Conservation (phyloP, 2,113 vertebrate genomes). For the Anoura caudifer region DNA sequence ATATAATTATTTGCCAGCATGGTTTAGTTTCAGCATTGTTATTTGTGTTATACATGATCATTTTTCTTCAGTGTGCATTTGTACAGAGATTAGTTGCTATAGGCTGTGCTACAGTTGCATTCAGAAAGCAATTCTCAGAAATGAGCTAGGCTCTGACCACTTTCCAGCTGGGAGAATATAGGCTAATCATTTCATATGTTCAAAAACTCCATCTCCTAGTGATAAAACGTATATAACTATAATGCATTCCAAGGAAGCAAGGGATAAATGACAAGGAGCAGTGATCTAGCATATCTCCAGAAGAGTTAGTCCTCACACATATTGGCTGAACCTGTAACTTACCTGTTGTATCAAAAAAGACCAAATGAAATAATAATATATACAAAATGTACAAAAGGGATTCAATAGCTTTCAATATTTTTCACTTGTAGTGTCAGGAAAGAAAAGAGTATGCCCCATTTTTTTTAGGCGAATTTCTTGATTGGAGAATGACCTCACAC, state of each 20-base stretch:
- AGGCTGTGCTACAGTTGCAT: background rate
- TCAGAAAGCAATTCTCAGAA: background rate
- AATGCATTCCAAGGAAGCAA: background rate
- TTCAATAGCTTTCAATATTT: background rate
- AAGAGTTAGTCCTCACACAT: background rate
- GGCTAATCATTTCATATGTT: background rate
- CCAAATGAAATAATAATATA: background rate
- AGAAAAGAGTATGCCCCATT: background rate
- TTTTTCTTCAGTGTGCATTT: background rate
- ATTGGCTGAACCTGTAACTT: background rate
- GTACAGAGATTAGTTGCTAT: background rate
- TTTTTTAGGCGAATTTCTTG: background rate
- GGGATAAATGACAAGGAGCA: background rate
- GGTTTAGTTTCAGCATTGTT: background rate
- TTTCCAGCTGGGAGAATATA: background rate
- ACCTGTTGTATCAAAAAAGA: background rate
- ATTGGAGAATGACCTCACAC: slow-evolving; percentile 12
- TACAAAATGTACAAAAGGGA: background rate
- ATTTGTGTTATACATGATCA: background rate
- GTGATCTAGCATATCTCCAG: background rate
- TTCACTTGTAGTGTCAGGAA: background rate
- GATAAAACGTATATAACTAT: background rate
- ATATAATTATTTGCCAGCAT: background rate
- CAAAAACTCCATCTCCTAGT: background rate
- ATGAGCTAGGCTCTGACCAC: background rate